Evolutionary conservation across 1,140 invertebrate species (phyloP).

Genomic region (Aphelenchoides avenae): DNA sequence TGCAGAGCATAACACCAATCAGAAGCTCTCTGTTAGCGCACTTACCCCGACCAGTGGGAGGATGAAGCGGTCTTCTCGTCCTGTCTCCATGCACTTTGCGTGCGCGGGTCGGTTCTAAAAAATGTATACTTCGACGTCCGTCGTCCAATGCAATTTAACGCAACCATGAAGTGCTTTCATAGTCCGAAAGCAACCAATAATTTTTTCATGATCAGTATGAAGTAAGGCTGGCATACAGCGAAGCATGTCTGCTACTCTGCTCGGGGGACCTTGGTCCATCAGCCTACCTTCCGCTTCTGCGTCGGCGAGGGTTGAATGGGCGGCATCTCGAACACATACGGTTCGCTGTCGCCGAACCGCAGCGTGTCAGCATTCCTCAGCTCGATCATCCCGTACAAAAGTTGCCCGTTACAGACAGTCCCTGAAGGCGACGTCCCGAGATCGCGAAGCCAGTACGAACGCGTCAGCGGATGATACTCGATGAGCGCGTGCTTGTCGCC

Average conservation of each 20-base stretch:
- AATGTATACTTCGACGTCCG: no score
- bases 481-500: conserved; percentile 32
- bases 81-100: no score
- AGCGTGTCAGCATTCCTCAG: conserved; percentile 17
- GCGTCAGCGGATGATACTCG: conserved; percentile 32
- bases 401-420: not conserved
- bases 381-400: conserved; percentile 20
- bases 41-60: no score
- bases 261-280: not conserved
- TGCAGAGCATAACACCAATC: no score
- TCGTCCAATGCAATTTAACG: not conserved
- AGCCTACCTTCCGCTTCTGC: not conserved
- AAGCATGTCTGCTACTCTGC: conserved; percentile 5
- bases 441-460: conserved; percentile 35
- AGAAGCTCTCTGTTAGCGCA: no score
- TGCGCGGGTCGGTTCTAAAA: no score
- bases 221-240: not conserved
- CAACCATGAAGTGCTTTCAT: conserved; percentile 1
- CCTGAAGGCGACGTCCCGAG: conserved; percentile 11
- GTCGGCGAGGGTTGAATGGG: conserved; percentile 2
- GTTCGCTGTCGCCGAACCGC: conserved; percentile 21
- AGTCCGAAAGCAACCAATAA: conserved; percentile 1
- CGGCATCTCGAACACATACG: conserved; percentile 28
- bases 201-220: not conserved
- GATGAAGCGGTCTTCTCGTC: no score